phyloP scores from a whole-genome alignment of 2,113 vertebrate genomes.

The Cheirogaleus medius region DNA sequence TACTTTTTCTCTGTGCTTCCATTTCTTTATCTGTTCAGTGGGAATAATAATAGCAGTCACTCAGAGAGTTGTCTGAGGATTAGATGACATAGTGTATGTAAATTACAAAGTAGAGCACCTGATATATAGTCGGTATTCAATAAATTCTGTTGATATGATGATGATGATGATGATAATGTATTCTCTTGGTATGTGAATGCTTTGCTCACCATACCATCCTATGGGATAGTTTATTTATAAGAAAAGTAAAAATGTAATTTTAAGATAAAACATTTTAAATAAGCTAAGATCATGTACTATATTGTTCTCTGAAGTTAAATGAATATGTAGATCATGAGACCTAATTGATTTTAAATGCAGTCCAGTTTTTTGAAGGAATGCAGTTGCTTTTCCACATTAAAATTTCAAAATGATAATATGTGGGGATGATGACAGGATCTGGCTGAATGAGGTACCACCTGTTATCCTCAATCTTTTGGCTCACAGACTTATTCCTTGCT shows the following conservation, averaged over 20 bases:
- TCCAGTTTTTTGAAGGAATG: background rate
- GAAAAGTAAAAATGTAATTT: background rate
- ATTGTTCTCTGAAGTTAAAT: background rate
- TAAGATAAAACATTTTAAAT: constrained; percentile 4
- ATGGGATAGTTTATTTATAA: background rate
- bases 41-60: background rate
- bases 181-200: background rate
- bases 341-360: background rate
- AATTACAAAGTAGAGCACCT: background rate
- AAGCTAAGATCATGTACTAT: background rate
- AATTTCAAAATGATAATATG: background rate
- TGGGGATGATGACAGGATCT: background rate
- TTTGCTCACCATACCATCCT: background rate
- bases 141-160: background rate
- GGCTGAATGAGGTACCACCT: background rate
- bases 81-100: background rate
- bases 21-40: background rate
- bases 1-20: background rate
- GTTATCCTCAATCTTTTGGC: background rate
- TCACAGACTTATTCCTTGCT: background rate
- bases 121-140: background rate
- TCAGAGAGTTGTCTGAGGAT: background rate
- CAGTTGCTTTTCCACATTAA: background rate
- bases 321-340: background rate
- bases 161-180: background rate